A percentile compares a stretch with the other conserved stretches of the same genome.
Conservation (phyloP, 1,140 invertebrate species). For the Ectropis grisescens region DNA sequence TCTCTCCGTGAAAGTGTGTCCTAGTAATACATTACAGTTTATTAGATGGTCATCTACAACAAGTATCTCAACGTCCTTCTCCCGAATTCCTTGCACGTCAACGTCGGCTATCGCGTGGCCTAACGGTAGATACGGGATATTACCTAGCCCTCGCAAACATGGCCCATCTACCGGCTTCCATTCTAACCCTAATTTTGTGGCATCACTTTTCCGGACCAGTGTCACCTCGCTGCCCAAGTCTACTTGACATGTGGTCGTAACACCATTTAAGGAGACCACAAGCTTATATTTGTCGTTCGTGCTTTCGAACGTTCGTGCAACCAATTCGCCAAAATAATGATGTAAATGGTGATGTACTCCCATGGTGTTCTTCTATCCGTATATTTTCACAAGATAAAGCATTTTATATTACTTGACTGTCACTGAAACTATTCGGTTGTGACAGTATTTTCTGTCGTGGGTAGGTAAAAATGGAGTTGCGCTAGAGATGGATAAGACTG, state of each 20-base stretch:
- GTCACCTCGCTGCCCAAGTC: slow-evolving; percentile 17
- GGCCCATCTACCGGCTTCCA: slow-evolving; percentile 8
- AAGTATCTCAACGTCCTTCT: slow-evolving; percentile 12
- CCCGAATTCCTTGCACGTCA: slow-evolving; percentile 11
- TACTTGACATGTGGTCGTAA: slow-evolving; percentile 3
- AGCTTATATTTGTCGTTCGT: slow-evolving; percentile 12
- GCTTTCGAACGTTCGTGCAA: too few species aligned
- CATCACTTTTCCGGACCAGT: slow-evolving; percentile 8
- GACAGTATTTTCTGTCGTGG: too few species aligned
- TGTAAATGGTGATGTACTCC: too few species aligned
- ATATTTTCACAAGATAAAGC: too few species aligned
- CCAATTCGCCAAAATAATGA: too few species aligned
- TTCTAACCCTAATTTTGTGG: slow-evolving; percentile 3
- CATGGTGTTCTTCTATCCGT: too few species aligned
- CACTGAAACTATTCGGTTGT: too few species aligned
- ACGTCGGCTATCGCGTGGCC: slow-evolving; percentile 4
- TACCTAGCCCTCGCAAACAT: slow-evolving; percentile 11
- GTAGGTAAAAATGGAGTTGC: too few species aligned
- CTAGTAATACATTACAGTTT: slow-evolving; percentile 4
- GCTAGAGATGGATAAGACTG: too few species aligned
- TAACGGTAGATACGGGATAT: slow-evolving; percentile 12
- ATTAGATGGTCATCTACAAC: slow-evolving; percentile 13
- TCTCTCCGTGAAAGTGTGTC: slow-evolving; percentile 12
- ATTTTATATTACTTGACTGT: too few species aligned
- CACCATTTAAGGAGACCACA: slow-evolving; percentile 9